A percentile compares a stretch with the other conserved stretches of the same genome.
phyloP scores from a whole-genome alignment of 2,888 invertebrate species.

The Endotricha flammealis region DNA sequence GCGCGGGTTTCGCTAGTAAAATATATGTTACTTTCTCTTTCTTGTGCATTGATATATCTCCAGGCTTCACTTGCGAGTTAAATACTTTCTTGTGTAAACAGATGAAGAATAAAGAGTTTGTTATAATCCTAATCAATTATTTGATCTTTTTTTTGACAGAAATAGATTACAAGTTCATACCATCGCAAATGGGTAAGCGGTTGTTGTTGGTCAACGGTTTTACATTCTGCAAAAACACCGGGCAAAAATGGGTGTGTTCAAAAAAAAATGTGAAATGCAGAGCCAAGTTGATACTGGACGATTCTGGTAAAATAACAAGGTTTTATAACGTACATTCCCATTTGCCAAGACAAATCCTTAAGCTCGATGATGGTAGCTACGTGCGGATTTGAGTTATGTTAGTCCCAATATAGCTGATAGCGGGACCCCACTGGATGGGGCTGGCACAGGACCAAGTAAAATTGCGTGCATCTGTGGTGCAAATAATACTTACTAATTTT shows the following conservation, averaged over 20 bases:
- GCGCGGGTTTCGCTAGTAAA: too few species aligned
- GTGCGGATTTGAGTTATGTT: conserved; percentile 3
- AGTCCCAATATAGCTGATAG: too few species aligned
- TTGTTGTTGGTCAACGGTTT: conserved; percentile 23
- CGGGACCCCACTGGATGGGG: too few species aligned
- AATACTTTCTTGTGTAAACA: too few species aligned
- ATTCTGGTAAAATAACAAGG: conserved; percentile 10
- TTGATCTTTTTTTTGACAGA: conserved; percentile 18
- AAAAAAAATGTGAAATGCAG: conserved; percentile 20
- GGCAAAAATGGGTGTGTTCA: conserved; percentile 26
- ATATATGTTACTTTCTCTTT: too few species aligned
- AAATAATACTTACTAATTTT: too few species aligned
- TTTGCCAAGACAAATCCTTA: conserved; percentile 14
- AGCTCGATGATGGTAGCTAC: not conserved
- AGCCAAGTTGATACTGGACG: conserved; percentile 22
- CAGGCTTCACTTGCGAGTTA: too few species aligned
- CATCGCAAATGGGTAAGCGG: conserved; percentile 26
- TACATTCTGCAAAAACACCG: conserved; percentile 20
- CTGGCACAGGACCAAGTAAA: too few species aligned
- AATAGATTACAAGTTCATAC: conserved; percentile 19
- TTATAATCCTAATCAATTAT: too few species aligned
- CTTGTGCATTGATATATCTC: too few species aligned
- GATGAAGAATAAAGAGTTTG: too few species aligned
- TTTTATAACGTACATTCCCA: conserved; percentile 20
- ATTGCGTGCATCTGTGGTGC: too few species aligned